A percentile compares a stretch with the other conserved stretches of the same genome.
phyloP scores from a whole-genome alignment of 37 sponge, comb jelly and placozoan species.

The Oscarella lobularis region DNA sequence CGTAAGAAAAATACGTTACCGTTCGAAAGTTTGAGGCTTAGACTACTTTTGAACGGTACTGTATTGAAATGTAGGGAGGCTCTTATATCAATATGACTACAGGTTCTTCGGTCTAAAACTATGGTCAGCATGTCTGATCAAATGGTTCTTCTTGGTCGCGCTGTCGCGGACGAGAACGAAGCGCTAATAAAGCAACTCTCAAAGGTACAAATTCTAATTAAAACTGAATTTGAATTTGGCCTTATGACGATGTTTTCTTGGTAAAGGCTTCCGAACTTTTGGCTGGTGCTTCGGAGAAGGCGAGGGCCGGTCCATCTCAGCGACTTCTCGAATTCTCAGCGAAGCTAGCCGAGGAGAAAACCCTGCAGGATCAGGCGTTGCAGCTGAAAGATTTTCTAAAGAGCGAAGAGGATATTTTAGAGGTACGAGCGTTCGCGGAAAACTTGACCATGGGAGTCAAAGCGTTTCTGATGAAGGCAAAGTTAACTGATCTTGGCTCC shows the following conservation, averaged over 20 bases:
- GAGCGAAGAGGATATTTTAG: background rate
- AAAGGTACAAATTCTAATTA: background rate
- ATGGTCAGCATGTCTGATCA: background rate
- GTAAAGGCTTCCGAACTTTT: background rate
- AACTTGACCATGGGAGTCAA: too few species aligned
- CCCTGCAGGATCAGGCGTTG: background rate
- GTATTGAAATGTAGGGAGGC: too few species aligned
- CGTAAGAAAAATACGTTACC: background rate
- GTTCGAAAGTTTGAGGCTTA: too few species aligned
- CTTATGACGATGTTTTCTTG: background rate
- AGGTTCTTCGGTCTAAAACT: background rate
- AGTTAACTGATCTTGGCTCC: background rate
- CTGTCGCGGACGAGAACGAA: background rate
- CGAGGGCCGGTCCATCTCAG: background rate
- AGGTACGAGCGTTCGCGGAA: background rate
- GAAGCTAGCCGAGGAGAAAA: background rate
- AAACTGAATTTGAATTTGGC: background rate
- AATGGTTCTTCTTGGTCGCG: background rate
- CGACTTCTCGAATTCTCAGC: background rate
- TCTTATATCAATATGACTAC: too few species aligned
- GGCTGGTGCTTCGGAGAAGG: background rate
- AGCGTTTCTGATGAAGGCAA: too few species aligned
- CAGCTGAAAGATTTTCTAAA: background rate
- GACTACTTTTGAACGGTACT: too few species aligned
- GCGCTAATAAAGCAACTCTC: background rate